Percentiles rank a stretch among this genome's conserved stretches.
Conservation (phyloP, 2,797 vertebrate species). For the Setipinna tenuifilis region DNA sequence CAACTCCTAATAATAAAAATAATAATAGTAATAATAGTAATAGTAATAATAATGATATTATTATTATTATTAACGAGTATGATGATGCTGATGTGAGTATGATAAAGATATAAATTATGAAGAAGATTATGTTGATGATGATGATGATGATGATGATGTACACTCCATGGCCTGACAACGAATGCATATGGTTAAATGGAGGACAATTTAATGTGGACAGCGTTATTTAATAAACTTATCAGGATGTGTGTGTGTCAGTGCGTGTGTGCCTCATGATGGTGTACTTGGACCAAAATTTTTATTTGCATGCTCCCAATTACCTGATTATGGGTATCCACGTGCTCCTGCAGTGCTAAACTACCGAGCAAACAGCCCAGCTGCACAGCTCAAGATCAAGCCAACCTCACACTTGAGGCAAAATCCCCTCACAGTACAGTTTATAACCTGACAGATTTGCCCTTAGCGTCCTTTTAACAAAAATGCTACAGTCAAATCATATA, state of each 20-base stretch:
- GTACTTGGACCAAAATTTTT: background rate
- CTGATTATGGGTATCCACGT: background rate
- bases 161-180: background rate
- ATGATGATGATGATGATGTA: too few relatives aligned
- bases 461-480: background rate
- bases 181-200: background rate
- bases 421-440: background rate
- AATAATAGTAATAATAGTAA: background rate
- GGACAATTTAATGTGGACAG: background rate
- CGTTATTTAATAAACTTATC: background rate
- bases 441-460: background rate
- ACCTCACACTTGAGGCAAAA: background rate
- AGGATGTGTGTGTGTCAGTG: background rate
- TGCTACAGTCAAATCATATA: background rate
- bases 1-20: background rate
- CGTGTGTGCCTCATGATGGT: background rate
- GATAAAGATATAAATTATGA: too few relatives aligned
- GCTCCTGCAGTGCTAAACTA: background rate
- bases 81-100: too few relatives aligned
- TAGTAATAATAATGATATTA: background rate
- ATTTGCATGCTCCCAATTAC: slow-evolving; percentile 7
- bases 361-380: background rate
- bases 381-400: background rate
- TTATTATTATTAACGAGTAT: too few relatives aligned
- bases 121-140: too few relatives aligned